Evolutionary conservation across 2,113 vertebrate species (phyloP).

Genomic region (Meles meles): DNA sequence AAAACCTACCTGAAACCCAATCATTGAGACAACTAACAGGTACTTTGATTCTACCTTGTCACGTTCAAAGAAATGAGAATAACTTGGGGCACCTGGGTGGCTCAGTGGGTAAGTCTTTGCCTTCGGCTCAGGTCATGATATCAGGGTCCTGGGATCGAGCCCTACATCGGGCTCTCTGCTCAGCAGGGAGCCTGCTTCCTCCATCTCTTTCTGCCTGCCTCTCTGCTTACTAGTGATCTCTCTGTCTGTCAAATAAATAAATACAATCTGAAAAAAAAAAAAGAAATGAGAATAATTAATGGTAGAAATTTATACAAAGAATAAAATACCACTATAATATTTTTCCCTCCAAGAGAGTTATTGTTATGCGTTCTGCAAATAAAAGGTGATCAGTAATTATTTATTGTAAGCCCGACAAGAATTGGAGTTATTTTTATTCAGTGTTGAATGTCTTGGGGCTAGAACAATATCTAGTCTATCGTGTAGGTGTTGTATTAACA

Average conservation of each 20-base stretch:
- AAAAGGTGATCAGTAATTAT: not conserved
- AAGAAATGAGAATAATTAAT: not conserved
- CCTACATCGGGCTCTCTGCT: too few relatives aligned
- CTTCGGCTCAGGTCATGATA: too few relatives aligned
- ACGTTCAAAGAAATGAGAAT: not conserved
- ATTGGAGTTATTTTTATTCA: not conserved
- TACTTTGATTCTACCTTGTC: not conserved
- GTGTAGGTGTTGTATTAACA: not conserved
- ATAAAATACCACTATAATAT: not conserved
- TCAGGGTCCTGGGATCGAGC: too few relatives aligned
- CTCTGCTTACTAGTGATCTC: too few relatives aligned
- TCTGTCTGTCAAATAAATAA: too few relatives aligned
- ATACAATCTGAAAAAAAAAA: not conserved
- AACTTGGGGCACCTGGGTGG: too few relatives aligned
- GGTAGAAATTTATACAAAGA: fast-evolving
- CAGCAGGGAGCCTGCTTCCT: too few relatives aligned
- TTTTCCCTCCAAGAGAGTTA: not conserved
- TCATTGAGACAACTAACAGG: not conserved
- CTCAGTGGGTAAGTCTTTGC: too few relatives aligned
- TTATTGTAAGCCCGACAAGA: fast-evolving
- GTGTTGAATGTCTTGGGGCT: too few relatives aligned
- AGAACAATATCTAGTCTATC: not conserved
- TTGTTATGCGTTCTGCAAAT: fast-evolving
- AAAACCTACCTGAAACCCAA: not conserved
- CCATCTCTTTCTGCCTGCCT: too few relatives aligned